phyloP scores from a whole-genome alignment of 2,888 invertebrate species.

The Nymphalis urticae region DNA sequence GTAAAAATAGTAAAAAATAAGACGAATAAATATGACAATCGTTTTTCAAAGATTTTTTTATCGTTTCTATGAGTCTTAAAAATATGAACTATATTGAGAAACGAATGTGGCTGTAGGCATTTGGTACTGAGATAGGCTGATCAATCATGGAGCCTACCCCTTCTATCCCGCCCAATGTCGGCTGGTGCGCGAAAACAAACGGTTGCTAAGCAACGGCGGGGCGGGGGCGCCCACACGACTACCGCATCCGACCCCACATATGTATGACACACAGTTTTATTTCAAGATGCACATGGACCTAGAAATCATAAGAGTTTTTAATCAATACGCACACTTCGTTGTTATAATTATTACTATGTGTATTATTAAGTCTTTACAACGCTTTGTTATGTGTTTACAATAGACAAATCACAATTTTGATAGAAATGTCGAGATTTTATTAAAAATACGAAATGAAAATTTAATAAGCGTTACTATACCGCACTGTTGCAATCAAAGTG shows the following conservation, averaged over 20 bases:
- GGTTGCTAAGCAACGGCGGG: conserved; percentile 73
- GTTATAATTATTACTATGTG: too few species aligned
- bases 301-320: neutral
- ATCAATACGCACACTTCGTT: neutral
- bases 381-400: too few species aligned
- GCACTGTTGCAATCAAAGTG: too few species aligned
- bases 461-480: too few species aligned
- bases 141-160: conserved; percentile 81
- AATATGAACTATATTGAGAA: conserved; percentile 48
- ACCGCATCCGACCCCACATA: conserved; percentile 68
- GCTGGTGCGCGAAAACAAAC: conserved; percentile 76
- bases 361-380: too few species aligned
- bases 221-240: conserved; percentile 55
- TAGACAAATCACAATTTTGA: too few species aligned
- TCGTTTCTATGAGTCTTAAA: conserved; percentile 41
- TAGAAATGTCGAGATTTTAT: too few species aligned
- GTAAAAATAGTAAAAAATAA: too few species aligned
- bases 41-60: too few species aligned
- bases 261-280: conserved; percentile 56
- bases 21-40: too few species aligned
- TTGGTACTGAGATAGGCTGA: conserved; percentile 77
- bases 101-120: conserved; percentile 68
- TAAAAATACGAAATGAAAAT: too few species aligned
- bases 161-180: conserved; percentile 76
- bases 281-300: conserved; percentile 40